Base-by-base conservation (phyloP, 2,113 vertebrate genomes). In the Brachypodius melanocephalos region DNA sequence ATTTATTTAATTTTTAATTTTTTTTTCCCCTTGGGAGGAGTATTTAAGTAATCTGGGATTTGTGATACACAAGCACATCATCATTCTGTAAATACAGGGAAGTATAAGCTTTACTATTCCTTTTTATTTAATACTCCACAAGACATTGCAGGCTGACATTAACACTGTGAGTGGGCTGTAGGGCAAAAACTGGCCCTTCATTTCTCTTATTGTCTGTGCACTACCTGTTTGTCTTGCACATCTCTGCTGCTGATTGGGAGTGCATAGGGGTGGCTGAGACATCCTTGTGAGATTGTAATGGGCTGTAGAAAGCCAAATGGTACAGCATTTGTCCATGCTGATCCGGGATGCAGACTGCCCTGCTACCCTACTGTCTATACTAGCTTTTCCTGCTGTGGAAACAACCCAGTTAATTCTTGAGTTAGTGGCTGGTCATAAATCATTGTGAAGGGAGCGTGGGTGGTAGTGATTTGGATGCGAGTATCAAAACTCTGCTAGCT, bases 381-480 rank as follows among this genome's bases (percentile, higher is more conserved):
- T 5, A 65, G 58, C n/a, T 93, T 79, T 88, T 79, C 49, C 66
- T 91, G 85, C 66, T 72, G 85, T 38, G 66, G 58, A 82, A 94
- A 79, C 57, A 73, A 24, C 25, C 48, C 62, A 65, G 71, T 65
- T 79, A 79, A 76, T 94, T 85, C 62, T 83, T 67, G 79, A 88
- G n/a, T 14, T 14, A 8, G 63, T 69, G 29, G 12, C 42, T 69
- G 48, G 61, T 61, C 81, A 59, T 91, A 78, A 89, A 94, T 91
- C 91, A 74, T 7, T 63, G 51, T 82, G 89, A 85, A 91, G 52
- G 40, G 55, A 84, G 68, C 0, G 0, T 25, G 61, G 55, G 40
- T 67, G 59, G 72, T 17, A 63, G 62, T 10, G 45, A 85, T 83
- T 66, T 42, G 57, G 61, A 31, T 22, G 17, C 15, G 58, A 55